A percentile compares a stretch with the other conserved stretches of the same genome.
Conservation (phyloP, 92 coral and sea anemone genomes). For the Parazoanthus darwini region DNA sequence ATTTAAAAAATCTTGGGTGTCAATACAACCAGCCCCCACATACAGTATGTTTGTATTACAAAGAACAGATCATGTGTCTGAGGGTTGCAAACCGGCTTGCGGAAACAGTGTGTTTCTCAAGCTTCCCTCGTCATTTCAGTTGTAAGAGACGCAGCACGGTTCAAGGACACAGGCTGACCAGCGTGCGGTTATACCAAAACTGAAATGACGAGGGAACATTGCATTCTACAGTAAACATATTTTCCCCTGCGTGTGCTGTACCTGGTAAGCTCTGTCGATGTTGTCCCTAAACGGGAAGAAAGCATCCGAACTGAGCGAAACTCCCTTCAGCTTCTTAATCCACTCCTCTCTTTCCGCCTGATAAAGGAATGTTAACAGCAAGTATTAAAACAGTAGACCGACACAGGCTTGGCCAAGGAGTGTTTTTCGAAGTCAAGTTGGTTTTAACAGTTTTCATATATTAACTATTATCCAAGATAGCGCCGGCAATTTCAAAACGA, state of each 20-base stretch:
- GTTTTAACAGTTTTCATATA: neutral
- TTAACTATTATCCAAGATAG: neutral
- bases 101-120: too few relatives aligned
- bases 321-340: slow-evolving; percentile 80
- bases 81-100: too few relatives aligned
- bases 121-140: too few relatives aligned
- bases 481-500: neutral
- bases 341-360: slow-evolving; percentile 87
- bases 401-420: neutral
- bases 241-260: slow-evolving; percentile 29
- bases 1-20: too few relatives aligned
- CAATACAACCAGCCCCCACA: too few relatives aligned
- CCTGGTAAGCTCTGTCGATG: slow-evolving; percentile 96
- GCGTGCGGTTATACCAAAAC: too few relatives aligned
- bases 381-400: neutral
- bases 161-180: too few relatives aligned
- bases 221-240: too few relatives aligned
- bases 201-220: neutral
- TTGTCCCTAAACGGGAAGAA: slow-evolving; percentile 97
- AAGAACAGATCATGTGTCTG: too few relatives aligned
- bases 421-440: neutral
- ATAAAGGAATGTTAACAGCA: slow-evolving; percentile 2
- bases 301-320: slow-evolving; percentile 96
- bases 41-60: too few relatives aligned
- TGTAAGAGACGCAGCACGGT: too few relatives aligned